phyloP scores from a whole-genome alignment of 1,140 invertebrate species.

The Pantala flavescens region DNA sequence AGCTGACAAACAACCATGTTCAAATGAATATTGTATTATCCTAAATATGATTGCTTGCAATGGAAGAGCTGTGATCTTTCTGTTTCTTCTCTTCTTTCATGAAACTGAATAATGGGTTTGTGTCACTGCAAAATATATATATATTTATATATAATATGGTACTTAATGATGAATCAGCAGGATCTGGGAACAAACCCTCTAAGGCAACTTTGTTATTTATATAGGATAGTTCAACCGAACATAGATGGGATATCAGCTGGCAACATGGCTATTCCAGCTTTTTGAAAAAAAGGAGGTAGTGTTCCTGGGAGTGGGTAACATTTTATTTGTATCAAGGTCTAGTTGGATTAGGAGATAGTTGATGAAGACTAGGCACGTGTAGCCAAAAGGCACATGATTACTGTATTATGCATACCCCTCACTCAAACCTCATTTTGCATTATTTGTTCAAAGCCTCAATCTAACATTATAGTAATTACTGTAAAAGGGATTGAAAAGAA shows the following conservation, averaged over 20 bases:
- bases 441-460: neutral
- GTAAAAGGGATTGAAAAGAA: neutral
- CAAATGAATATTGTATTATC: neutral
- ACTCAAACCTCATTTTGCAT: neutral
- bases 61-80: constrained; percentile 1
- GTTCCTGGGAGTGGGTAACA: neutral
- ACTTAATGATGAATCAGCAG: neutral
- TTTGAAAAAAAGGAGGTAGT: neutral
- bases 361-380: neutral
- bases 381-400: neutral
- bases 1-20: neutral
- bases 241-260: neutral
- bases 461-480: neutral
- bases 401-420: neutral
- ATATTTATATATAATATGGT: neutral
- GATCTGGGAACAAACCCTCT: constrained; percentile 7
- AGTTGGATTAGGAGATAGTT: neutral
- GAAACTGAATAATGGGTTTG: neutral
- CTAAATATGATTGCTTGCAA: neutral
- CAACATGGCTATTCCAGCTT: neutral
- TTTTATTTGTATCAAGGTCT: neutral
- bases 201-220: constrained; percentile 7
- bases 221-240: neutral
- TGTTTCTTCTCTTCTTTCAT: constrained; percentile 1
- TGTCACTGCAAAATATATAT: neutral